phyloP scores from a whole-genome alignment of 2,797 vertebrate species.

The Platyrinchus mystaceus region DNA sequence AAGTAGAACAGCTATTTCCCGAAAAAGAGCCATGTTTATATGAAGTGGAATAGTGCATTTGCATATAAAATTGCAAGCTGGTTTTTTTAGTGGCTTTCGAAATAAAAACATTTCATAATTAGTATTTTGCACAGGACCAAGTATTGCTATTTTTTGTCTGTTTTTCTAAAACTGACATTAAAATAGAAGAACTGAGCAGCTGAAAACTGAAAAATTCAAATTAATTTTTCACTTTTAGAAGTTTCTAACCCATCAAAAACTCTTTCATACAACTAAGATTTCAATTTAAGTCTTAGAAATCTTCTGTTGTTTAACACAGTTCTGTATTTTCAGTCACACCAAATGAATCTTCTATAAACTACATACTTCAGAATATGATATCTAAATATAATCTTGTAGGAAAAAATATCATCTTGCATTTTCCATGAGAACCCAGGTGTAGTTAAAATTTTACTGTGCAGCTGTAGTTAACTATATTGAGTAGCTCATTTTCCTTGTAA shows the following conservation, averaged over 20 bases:
- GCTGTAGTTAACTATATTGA: background rate
- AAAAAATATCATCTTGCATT: background rate
- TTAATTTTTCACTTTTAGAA: background rate
- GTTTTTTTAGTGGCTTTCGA: background rate
- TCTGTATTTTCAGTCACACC: background rate
- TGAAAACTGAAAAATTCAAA: background rate
- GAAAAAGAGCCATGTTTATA: background rate
- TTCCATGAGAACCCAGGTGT: background rate
- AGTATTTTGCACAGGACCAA: background rate
- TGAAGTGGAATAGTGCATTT: background rate
- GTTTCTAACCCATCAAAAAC: background rate
- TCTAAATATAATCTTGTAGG: background rate
- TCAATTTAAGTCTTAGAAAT: background rate
- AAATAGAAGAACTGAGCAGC: background rate
- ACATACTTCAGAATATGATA: background rate
- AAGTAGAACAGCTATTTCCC: background rate
- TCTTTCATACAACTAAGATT: background rate
- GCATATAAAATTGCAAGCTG: background rate
- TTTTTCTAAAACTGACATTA: background rate
- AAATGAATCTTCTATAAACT: background rate
- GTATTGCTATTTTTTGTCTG: background rate
- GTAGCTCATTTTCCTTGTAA: background rate
- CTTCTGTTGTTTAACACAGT: background rate
- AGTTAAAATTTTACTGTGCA: background rate
- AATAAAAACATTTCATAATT: background rate